Base-by-base conservation (phyloP, 1,140 invertebrate genomes). In the Neodiprion fabricii region DNA sequence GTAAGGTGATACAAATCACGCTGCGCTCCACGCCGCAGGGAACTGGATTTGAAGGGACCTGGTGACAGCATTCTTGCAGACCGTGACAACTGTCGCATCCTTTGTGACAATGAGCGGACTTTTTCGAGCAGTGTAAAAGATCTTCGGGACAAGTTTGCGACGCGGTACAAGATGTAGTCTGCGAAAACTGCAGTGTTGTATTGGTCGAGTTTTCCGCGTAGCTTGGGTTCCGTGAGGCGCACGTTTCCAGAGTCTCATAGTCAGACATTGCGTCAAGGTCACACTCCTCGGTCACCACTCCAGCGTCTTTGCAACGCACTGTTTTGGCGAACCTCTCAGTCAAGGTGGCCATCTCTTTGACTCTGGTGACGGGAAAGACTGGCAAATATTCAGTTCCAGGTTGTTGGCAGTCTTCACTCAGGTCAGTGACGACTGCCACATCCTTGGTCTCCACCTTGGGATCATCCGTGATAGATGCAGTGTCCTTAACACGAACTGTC, bases 401-500 rank as follows among this genome's bases (percentile, higher is more conserved):
- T 12, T 50, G 76, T 8, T 79, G 76, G 8, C 80, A 80, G 23
- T 81, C 77, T n/a, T 82, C 81, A 21, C 86, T 84, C n/a, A 82
- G 72, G 66, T 88, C 86, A 0, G 86, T 87, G 8, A 85, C 67
- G 77, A 48, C 48, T 4, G 74, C 80, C 0, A 76, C 85, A 48
- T 86, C 86, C 28, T 78, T 81, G 0, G 74, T 65, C 12, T 77
- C 69, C 0, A 84, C 73, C 70, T 79, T 80, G 0, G 78, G 72
- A 3, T 81, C 78, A n/a, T 85, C 80, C 2, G 84, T 87, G 3
- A 82, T 28, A 0, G 90, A 89, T 1, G 85, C 88, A 48, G 89
- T 89, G 80, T 93, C 91, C 82, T 88, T 91, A 2, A 92, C 86
- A 9, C 91, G 84, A 14, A 90, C 79, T 1, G 90, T 89, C 12